These are phyloP conservation scores for Hepsetus odoe DNA, from an alignment of 2,113 vertebrate genomes.

Conservation along the genomic window DNA sequence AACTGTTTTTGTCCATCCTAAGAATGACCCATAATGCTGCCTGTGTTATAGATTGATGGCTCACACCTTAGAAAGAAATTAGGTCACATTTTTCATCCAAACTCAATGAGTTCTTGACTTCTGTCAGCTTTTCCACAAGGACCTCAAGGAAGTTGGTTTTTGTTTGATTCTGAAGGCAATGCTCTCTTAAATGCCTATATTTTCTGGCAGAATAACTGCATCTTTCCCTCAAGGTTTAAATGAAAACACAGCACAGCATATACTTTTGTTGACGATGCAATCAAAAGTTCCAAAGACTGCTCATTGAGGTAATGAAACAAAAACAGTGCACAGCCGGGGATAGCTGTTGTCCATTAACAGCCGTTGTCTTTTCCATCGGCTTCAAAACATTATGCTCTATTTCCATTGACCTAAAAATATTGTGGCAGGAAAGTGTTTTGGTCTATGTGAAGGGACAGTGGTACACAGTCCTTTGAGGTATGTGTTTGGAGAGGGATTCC, in stretches of 20 bases:
- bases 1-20: background rate
- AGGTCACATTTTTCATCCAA: background rate
- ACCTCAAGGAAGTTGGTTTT: conserved; percentile 13
- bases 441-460: conserved; percentile 42
- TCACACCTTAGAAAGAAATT: conserved; percentile 35
- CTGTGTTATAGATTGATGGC: conserved; percentile 27
- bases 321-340: conserved; percentile 46
- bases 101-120: conserved; percentile 7
- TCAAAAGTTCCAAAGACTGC: conserved; percentile 68
- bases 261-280: conserved; percentile 59
- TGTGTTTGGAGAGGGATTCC: background rate
- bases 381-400: conserved; percentile 66
- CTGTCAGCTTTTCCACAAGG: conserved; percentile 22
- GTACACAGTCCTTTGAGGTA: background rate
- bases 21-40: conserved; percentile 15
- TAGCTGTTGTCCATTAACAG: conserved; percentile 57
- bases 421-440: conserved; percentile 55
- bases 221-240: background rate
- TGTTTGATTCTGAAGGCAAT: background rate
- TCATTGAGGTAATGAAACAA: conserved; percentile 49
- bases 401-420: conserved; percentile 66
- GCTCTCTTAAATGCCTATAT: background rate
- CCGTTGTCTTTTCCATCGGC: conserved; percentile 65
- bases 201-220: background rate
- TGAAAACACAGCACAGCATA: conserved; percentile 52